phyloP scores from a whole-genome alignment of 2,888 invertebrate species.

The Empis livida region DNA sequence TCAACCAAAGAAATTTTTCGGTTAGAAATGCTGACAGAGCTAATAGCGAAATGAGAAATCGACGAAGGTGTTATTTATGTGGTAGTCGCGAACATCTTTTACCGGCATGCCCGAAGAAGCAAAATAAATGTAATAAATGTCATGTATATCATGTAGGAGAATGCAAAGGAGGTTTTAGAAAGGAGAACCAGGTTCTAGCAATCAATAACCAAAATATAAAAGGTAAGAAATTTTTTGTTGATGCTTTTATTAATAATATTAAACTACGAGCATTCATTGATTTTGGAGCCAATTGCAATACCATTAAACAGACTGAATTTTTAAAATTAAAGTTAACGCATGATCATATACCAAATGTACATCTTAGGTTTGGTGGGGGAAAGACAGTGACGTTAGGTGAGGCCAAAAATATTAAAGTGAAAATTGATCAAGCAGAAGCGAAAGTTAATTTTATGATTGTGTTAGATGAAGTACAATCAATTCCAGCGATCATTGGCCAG shows the following conservation, averaged over 20 bases:
- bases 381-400: background rate
- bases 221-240: constrained; percentile 4
- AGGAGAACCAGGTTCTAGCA: too few relatives aligned
- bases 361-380: constrained; percentile 8
- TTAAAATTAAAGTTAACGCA: background rate
- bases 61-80: too few relatives aligned
- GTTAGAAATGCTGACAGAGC: too few relatives aligned
- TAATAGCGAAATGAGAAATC: background rate
- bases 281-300: constrained; percentile 4
- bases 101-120: too few relatives aligned
- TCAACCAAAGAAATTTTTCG: too few relatives aligned
- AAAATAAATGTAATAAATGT: too few relatives aligned
- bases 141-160: too few relatives aligned
- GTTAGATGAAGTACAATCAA: constrained; percentile 4
- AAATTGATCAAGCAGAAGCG: constrained; percentile 6
- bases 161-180: too few relatives aligned
- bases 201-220: too few relatives aligned
- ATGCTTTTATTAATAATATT: constrained; percentile 2
- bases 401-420: background rate
- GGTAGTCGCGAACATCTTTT: too few relatives aligned
- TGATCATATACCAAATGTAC: background rate
- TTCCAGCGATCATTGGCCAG: constrained; percentile 7
- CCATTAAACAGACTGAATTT: constrained; percentile 2
- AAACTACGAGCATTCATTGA: constrained; percentile 7
- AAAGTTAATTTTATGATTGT: constrained; percentile 4